These are phyloP conservation scores for Ephestia elutella DNA, from an alignment of 1,140 invertebrate genomes.

Conservation along the genomic window DNA sequence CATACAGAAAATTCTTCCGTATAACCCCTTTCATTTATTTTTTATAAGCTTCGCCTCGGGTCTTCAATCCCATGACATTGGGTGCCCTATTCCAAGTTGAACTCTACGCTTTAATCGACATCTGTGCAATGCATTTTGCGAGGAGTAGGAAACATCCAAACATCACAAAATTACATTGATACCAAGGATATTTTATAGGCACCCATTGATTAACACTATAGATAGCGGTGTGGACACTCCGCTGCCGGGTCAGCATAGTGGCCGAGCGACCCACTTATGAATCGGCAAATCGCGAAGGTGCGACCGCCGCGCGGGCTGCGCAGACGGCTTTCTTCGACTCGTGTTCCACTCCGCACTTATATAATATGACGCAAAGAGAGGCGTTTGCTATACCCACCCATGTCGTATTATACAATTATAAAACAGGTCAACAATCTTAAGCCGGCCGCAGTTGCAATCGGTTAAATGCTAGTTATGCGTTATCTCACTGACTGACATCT, in stretches of 20 bases:
- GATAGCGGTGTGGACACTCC: background rate
- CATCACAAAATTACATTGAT: too few species aligned
- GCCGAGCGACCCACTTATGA: background rate
- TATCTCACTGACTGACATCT: background rate
- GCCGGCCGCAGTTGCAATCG: conserved; percentile 6
- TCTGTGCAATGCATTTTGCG: too few species aligned
- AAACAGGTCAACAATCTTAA: conserved; percentile 21
- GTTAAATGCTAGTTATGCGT: background rate
- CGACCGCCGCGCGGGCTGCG: background rate
- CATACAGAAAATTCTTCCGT: too few species aligned
- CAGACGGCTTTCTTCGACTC: conserved; percentile 6
- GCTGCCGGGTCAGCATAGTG: background rate
- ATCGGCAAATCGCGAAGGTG: background rate
- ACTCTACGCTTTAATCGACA: too few species aligned
- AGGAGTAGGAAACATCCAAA: too few species aligned
- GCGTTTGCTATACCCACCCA: conserved; percentile 18
- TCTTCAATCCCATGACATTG: too few species aligned
- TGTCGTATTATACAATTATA: conserved; percentile 18
- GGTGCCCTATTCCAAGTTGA: too few species aligned
- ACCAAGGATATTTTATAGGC: background rate
- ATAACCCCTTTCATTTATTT: too few species aligned
- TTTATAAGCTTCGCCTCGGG: too few species aligned
- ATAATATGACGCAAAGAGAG: conserved; percentile 20
- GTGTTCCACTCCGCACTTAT: conserved; percentile 11
- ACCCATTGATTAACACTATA: background rate